Base-by-base conservation (phyloP, 2,113 vertebrate genomes). In the Pelobates fuscus region DNA sequence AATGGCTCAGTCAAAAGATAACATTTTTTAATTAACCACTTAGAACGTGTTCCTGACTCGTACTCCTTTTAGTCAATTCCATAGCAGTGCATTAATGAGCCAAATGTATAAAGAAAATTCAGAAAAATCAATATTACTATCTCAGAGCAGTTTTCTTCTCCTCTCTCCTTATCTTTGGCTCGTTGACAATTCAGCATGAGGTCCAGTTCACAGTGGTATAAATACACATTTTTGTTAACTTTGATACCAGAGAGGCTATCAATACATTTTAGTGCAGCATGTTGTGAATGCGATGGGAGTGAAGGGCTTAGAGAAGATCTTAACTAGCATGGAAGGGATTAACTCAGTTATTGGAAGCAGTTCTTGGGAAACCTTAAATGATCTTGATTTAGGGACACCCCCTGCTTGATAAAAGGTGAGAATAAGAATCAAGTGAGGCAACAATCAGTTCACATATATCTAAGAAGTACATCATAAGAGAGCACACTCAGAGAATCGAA, bases 51-150 rank as follows among this genome's bases (percentile, higher is more conserved):
- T 74, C 24, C 49, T 21, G 30, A 63, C 17, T 11, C 7, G 3
- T 3, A 29, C 24, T 44, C 6, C 21, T 65, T 27, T 26, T 8
- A 26, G 44, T 27, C 62, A 30, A 46, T 23, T 67, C 25, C 43
- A 60, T 26, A 67, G 21, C n/a, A 21, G 29, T 11, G 59, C 61
- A 20, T 65, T 57, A 55, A 74, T 74, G 25, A 71, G 25, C 25
- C 43, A 63, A 41, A 58, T 30, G 59, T n/a, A 62, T 26, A 8
- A 72, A n/a, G 43, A 54, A 63, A 52, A 63, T 27, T 59, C 2
- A 32, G 59, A 18, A 14, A 49, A 62, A 54, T 62, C 70, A 52
- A 72, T 72, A 72, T 32, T n/a, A 20, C 44, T 26, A 2, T 43
- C 57, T 44, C 20, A 18, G 41, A 58, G 27, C 25, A 24, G 21